A percentile compares a stretch with the other conserved stretches of the same genome.
Evolutionary conservation across 2,888 invertebrate genomes (phyloP).

Genomic region (Deilephila porcellus): DNA sequence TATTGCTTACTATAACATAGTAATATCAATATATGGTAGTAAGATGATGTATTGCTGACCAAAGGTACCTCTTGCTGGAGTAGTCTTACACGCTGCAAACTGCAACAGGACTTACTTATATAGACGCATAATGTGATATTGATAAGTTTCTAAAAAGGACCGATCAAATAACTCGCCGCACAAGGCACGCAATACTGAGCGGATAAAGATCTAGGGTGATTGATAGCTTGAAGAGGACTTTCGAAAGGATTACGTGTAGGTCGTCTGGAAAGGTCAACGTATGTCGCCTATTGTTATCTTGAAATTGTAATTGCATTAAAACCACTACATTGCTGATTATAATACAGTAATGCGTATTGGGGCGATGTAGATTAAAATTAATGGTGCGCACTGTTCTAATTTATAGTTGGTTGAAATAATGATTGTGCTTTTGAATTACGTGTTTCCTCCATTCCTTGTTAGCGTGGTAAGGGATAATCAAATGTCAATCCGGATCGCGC

Average conservation of each 20-base stretch:
- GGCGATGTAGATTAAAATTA: background rate
- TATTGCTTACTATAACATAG: background rate
- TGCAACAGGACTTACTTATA: background rate
- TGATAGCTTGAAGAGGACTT: constrained; percentile 12
- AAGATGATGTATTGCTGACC: background rate
- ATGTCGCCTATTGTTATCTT: constrained; percentile 8
- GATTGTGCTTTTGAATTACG: constrained; percentile 46
- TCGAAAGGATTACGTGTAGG: constrained; percentile 21
- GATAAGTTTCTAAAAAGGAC: constrained; percentile 24
- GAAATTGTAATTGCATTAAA: background rate
- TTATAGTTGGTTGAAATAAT: constrained; percentile 14
- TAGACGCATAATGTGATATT: background rate
- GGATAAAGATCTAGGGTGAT: constrained; percentile 3
- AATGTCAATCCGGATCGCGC: constrained; percentile 43
- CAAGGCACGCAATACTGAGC: constrained; percentile 10
- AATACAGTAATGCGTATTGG: background rate
- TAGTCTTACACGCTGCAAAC: background rate
- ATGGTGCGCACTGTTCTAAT: background rate
- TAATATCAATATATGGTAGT: background rate
- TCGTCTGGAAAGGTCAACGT: constrained; percentile 14
- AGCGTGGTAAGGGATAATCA: constrained; percentile 36
- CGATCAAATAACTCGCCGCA: constrained; percentile 13
- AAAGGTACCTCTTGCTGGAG: background rate
- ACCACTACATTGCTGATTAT: background rate
- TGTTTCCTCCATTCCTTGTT: constrained; percentile 41